Conservation (phyloP, 1,140 invertebrate genomes). For the Halyomorpha halys region DNA sequence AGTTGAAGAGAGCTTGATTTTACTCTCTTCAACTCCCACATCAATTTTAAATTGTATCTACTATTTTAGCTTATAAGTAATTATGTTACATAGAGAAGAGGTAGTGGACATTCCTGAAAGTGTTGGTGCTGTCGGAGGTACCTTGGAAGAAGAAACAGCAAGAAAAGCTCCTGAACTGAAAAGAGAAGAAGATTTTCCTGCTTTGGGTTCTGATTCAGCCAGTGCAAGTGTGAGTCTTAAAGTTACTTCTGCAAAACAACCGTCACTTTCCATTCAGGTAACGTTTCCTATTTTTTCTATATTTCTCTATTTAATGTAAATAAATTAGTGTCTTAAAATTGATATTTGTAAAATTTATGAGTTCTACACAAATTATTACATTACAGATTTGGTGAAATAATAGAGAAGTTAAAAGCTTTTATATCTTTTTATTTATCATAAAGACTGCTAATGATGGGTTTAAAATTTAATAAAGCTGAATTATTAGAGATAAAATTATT, state of each 20-base stretch:
- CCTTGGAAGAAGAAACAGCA: background rate
- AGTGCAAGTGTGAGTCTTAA: slow-evolving; percentile 9
- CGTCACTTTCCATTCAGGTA: slow-evolving; percentile 9
- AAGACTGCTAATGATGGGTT: too few relatives aligned
- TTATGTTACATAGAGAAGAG: background rate
- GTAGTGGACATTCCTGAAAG: background rate
- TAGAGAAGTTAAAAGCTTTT: too few relatives aligned
- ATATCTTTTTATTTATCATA: too few relatives aligned
- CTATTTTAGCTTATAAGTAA: background rate
- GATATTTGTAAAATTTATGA: too few relatives aligned
- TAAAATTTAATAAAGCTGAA: too few relatives aligned
- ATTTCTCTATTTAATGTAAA: background rate
- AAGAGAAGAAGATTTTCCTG: slow-evolving; percentile 27
- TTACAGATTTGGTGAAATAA: too few relatives aligned
- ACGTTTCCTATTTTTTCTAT: background rate
- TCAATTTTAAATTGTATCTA: too few relatives aligned
- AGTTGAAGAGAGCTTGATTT: too few relatives aligned
- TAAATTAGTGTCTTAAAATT: too few relatives aligned
- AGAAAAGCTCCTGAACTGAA: slow-evolving; percentile 1
- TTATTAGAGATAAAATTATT: too few relatives aligned
- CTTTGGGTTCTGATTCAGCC: slow-evolving; percentile 24
- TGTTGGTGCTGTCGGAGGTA: background rate
- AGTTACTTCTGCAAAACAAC: slow-evolving; percentile 10
- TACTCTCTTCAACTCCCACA: too few relatives aligned
- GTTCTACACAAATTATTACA: too few relatives aligned